phyloP scores from a whole-genome alignment of 2,113 vertebrate species.

The Aythya baeri region DNA sequence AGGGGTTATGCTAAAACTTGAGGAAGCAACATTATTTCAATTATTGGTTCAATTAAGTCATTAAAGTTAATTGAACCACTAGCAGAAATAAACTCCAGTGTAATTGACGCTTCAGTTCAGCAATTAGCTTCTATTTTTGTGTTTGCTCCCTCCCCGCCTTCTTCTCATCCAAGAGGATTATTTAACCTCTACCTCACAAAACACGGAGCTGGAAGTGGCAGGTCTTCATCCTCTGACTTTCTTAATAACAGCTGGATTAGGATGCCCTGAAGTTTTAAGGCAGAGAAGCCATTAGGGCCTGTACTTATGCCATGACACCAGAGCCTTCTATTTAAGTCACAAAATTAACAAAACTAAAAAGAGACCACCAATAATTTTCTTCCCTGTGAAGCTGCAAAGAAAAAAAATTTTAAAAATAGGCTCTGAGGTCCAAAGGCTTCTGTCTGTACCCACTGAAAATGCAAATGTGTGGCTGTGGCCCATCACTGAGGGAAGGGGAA shows the following conservation, averaged over 20 bases:
- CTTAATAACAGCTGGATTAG: neutral
- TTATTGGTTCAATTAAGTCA: conserved; percentile 60
- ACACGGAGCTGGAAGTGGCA: neutral
- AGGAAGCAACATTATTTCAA: conserved; percentile 51
- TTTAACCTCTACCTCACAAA: conserved; percentile 23
- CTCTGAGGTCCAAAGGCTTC: neutral
- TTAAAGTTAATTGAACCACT: conserved; percentile 57
- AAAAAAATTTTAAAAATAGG: neutral
- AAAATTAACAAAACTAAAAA: neutral
- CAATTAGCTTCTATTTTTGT: conserved; percentile 55
- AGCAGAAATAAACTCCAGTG: conserved; percentile 53
- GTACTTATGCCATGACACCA: neutral
- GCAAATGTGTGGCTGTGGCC: neutral
- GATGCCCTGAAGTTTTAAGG: neutral
- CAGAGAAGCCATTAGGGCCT: neutral
- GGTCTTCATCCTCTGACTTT: neutral
- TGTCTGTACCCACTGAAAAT: neutral
- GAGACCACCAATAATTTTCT: neutral
- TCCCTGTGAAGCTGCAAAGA: neutral
- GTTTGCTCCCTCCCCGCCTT: neutral
- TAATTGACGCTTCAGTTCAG: conserved; percentile 42
- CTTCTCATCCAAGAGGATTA: neutral
- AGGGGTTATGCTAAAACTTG: conserved; percentile 39
- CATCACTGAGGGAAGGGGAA: neutral
- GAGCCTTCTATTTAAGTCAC: neutral